Percentiles rank a stretch among this genome's conserved stretches.
These are phyloP conservation scores for Cygnus olor DNA, from an alignment of 2,797 vertebrate species.

Conservation along the genomic window DNA sequence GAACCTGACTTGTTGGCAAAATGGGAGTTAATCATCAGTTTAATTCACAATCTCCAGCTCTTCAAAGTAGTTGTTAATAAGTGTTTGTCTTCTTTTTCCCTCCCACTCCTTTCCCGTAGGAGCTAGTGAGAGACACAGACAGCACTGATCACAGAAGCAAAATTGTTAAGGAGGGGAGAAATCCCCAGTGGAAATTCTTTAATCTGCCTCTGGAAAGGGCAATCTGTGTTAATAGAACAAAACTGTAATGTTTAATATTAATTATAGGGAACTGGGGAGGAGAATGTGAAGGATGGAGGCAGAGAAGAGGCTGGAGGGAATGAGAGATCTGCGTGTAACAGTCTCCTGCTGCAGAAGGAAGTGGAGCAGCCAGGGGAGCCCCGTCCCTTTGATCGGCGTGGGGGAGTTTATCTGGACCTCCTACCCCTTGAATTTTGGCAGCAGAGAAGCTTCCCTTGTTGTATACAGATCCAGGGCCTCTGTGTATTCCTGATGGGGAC, in stretches of 20 bases:
- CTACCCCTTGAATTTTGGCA: neutral
- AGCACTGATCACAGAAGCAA: constrained; percentile 61
- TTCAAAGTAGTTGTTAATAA: constrained; percentile 72
- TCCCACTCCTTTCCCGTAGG: constrained; percentile 55
- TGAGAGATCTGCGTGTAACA: neutral
- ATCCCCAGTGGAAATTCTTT: constrained; percentile 62
- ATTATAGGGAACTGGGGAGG: constrained; percentile 55
- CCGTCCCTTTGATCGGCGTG: accelerated
- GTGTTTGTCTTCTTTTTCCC: constrained; percentile 62
- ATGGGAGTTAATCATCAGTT: constrained; percentile 58
- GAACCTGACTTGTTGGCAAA: neutral
- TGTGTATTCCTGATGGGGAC: neutral
- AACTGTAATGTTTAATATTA: constrained; percentile 67
- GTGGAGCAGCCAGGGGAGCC: neutral
- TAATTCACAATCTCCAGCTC: constrained; percentile 48
- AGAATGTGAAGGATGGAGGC: neutral
- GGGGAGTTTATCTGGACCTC: neutral
- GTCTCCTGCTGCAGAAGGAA: neutral
- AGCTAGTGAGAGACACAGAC: constrained; percentile 45
- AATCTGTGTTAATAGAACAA: constrained; percentile 72
- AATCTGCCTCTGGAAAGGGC: constrained; percentile 69
- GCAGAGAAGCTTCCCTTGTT: neutral
- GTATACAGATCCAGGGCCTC: neutral
- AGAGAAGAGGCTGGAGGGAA: neutral
- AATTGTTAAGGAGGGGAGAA: constrained; percentile 58